Evolutionary conservation across 2,797 vertebrate species (phyloP).

Genomic region (Microtus obscurus): DNA sequence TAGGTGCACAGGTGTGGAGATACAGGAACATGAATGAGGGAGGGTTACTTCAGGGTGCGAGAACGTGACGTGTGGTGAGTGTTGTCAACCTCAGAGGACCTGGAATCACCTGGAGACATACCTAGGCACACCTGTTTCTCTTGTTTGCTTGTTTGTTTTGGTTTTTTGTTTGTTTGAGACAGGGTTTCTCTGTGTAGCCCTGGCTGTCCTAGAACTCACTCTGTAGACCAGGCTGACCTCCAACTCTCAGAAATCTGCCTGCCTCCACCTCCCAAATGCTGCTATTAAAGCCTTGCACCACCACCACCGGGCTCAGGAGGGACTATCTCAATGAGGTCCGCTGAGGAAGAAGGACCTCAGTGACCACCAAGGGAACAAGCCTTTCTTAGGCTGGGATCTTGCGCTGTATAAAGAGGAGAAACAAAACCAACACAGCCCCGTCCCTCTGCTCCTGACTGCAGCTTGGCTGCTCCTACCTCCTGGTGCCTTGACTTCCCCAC

Average conservation of each 20-base stretch:
- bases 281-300: not conserved
- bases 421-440: not conserved
- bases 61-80: not conserved
- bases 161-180: not conserved
- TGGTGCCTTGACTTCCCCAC: not conserved
- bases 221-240: not conserved
- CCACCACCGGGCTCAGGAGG: not conserved
- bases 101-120: not conserved
- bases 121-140: not conserved
- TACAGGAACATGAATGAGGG: not conserved
- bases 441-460: not conserved
- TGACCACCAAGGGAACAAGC: not conserved
- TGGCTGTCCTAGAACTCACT: not conserved
- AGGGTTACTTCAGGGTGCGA: not conserved
- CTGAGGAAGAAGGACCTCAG: not conserved
- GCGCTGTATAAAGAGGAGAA: not conserved
- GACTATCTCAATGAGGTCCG: not conserved
- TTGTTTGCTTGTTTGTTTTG: not conserved
- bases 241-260: not conserved
- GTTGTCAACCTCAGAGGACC: not conserved
- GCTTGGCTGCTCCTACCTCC: not conserved
- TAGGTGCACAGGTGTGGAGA: not conserved
- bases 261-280: not conserved
- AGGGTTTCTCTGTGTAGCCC: not conserved
- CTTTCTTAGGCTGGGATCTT: not conserved